A percentile compares a stretch with the other conserved stretches of the same genome.
Conservation (phyloP, 30 jellyfish, hydroid and myxozoan genomes). For the Mastigias papua region DNA sequence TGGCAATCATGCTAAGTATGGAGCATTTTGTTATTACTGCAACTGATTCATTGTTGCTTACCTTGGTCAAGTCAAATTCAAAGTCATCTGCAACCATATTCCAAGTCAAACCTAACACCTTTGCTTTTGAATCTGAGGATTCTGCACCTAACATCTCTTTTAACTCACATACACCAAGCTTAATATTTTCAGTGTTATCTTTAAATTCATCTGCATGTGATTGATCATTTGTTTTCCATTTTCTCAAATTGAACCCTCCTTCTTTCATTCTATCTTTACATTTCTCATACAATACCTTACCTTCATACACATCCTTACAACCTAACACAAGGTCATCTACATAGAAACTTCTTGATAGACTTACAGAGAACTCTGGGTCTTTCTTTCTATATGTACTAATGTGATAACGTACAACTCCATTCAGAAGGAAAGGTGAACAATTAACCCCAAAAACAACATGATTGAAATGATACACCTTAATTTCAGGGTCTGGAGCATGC, state of each 20-base stretch:
- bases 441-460: slow-evolving; percentile 26
- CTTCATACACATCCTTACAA: neutral
- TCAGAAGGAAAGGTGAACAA: slow-evolving; percentile 41
- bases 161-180: neutral
- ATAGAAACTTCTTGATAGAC: slow-evolving; percentile 28
- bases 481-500: slow-evolving; percentile 14
- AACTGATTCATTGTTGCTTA: slow-evolving; percentile 9
- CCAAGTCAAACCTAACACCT: slow-evolving; percentile 49
- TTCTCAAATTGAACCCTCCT: slow-evolving; percentile 57
- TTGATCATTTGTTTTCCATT: slow-evolving; percentile 56
- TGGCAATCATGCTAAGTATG: too few species aligned
- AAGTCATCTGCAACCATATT: slow-evolving; percentile 30
- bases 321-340: slow-evolving; percentile 53
- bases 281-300: slow-evolving; percentile 11
- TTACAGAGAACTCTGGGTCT: slow-evolving; percentile 38
- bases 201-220: slow-evolving; percentile 15
- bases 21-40: neutral
- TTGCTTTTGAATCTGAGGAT: slow-evolving; percentile 3
- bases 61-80: slow-evolving; percentile 40
- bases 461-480: slow-evolving; percentile 3
- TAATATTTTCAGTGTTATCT: neutral
- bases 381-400: slow-evolving; percentile 17
- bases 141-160: slow-evolving; percentile 33
- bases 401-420: slow-evolving; percentile 42
- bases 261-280: slow-evolving; percentile 25